Base-by-base conservation (phyloP, 2,888 invertebrate genomes). In the Ochropacha duplaris region DNA sequence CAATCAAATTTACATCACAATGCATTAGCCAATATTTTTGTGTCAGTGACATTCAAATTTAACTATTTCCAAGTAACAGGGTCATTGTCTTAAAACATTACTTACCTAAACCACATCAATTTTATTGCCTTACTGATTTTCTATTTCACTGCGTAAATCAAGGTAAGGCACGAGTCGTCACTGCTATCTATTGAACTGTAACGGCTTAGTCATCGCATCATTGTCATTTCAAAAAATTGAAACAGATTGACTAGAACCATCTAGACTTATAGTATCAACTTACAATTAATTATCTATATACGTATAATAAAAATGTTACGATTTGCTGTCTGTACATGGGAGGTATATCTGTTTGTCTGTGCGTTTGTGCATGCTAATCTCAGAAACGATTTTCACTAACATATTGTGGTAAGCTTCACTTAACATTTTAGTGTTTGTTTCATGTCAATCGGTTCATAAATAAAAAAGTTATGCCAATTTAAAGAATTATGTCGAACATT, bases 131-230 rank as follows among this genome's bases (percentile, higher is more conserved):
- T 63, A 71, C 65, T 66, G 79, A 84, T 86, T 90, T 92, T 91
- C 90, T 87, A 81, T 88, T 80, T 79, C 78, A 87, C 78, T 90
- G 88, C 73, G 66, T 74, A 76, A 79, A 80, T 67, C 76, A 79
- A 78, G 80, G 85, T 90, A 91, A 79, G 79, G 88, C 89, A 90
- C 90, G 87, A 87, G 89, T 81, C 83, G 74, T 64, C 64, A 34
- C 1, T 22, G 52, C 14, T 31, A 12, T 52, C 66, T 65, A 73
- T 50, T 87, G 79, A 83, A 84, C 81, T 76, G 79, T 66, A 64
- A 44, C 19, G 16, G 19, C 16, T 12, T n/a, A n/a, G 36, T 36
- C 36, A n/a, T 36, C 36, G n/a, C 36, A 36, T n/a, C n/a, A 6
- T n/a, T 36, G 6, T n/a, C 5, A 6, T 36, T 5, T n/a, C 36